Percentiles rank a stretch among this genome's conserved stretches.
phyloP scores from a whole-genome alignment of 2,888 invertebrate genomes.

The Helicoverpa assulta region DNA sequence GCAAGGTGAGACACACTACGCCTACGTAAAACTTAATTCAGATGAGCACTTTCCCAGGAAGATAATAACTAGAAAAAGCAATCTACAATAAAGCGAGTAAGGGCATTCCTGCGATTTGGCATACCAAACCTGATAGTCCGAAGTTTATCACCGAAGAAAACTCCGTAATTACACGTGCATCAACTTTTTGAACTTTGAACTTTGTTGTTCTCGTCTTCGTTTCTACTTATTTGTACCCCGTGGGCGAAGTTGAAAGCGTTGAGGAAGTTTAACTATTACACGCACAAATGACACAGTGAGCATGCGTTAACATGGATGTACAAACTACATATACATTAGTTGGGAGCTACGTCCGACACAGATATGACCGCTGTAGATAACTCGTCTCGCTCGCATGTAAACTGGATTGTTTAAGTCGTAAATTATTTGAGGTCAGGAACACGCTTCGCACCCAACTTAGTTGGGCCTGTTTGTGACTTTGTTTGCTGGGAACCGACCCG shows the following conservation, averaged over 20 bases:
- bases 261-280: conserved; percentile 77
- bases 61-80: conserved; percentile 46
- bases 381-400: conserved; percentile 76
- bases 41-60: conserved; percentile 44
- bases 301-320: conserved; percentile 74
- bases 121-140: conserved; percentile 45
- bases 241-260: conserved; percentile 71
- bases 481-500: conserved; percentile 73
- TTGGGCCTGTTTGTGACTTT: conserved; percentile 80
- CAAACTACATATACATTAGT: conserved; percentile 68
- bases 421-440: conserved; percentile 84
- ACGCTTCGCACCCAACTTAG: conserved; percentile 76
- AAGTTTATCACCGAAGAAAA: conserved; percentile 49
- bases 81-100: conserved; percentile 33
- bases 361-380: conserved; percentile 82
- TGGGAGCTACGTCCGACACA: conserved; percentile 80
- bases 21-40: conserved; percentile 51
- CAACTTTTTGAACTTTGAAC: conserved; percentile 55
- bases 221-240: conserved; percentile 64
- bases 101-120: conserved; percentile 39
- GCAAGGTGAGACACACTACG: conserved; percentile 71
- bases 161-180: conserved; percentile 58
- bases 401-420: conserved; percentile 83
- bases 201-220: conserved; percentile 51
- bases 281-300: conserved; percentile 77